Conservation (phyloP, 2,113 vertebrate species). For the Solea solea region DNA sequence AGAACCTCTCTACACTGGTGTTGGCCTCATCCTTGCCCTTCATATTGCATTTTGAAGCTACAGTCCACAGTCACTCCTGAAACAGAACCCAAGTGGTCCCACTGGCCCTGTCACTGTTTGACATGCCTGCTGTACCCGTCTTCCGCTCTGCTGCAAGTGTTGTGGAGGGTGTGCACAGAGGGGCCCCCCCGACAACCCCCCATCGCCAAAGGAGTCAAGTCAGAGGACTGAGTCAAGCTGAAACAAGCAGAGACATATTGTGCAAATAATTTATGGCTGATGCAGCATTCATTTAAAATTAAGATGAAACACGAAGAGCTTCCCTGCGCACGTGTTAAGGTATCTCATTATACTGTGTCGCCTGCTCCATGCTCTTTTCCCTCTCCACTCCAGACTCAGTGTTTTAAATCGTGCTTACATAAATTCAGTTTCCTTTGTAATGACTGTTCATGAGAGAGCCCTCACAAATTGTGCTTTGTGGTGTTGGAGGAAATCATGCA, state of each 20-base stretch:
- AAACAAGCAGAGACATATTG: constrained; percentile 60
- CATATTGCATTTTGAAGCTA: constrained; percentile 36
- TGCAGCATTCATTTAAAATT: constrained; percentile 70
- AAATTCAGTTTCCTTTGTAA: constrained; percentile 44
- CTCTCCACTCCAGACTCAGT: constrained; percentile 32
- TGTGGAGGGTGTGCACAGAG: constrained; percentile 66
- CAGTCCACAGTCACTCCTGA: constrained; percentile 61
- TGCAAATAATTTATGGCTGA: constrained; percentile 74
- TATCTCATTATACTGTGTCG: constrained; percentile 48
- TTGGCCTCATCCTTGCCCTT: constrained; percentile 47
- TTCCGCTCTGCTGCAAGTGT: constrained; percentile 73
- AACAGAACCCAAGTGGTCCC: constrained; percentile 67
- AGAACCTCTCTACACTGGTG: constrained; percentile 17
- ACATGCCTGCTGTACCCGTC: constrained; percentile 73
- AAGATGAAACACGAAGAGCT: constrained; percentile 56
- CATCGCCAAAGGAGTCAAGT: constrained; percentile 62
- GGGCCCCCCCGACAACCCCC: constrained; percentile 57
- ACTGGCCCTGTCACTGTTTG: constrained; percentile 67
- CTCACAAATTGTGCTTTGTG: constrained; percentile 1
- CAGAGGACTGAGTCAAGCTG: constrained; percentile 68
- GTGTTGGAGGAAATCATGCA: constrained; percentile 25
- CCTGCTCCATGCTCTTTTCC: constrained; percentile 25
- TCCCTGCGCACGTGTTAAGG: constrained; percentile 24
- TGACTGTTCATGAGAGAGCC: constrained; percentile 36
- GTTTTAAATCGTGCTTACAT: constrained; percentile 50